phyloP scores from a whole-genome alignment of 2,888 invertebrate species.

The Eristalis intricaria region DNA sequence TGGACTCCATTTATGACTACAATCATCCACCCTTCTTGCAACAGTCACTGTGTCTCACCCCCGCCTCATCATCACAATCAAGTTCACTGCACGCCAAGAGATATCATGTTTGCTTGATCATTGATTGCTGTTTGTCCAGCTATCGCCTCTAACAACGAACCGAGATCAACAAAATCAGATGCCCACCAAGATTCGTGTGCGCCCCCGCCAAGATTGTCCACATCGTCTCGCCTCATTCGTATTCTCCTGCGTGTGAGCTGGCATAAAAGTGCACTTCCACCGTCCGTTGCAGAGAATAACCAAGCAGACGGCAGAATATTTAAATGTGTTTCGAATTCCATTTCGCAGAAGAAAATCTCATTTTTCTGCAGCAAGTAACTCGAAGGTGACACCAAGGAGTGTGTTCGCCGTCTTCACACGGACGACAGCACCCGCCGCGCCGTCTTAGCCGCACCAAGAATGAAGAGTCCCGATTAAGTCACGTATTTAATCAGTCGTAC shows the following conservation, averaged over 20 bases:
- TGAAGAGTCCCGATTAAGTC: constrained; percentile 77
- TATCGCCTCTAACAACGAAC: neutral
- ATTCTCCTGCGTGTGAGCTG: constrained; percentile 43
- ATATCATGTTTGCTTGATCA: constrained; percentile 23
- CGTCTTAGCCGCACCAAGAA: constrained; percentile 24
- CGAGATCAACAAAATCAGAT: constrained; percentile 23
- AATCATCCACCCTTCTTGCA: neutral
- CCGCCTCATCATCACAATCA: neutral
- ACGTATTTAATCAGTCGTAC: constrained; percentile 80
- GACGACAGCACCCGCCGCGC: constrained; percentile 22
- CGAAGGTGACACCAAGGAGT: constrained; percentile 26
- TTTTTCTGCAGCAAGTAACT: constrained; percentile 18
- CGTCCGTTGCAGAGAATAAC: constrained; percentile 34
- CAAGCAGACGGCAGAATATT: constrained; percentile 48
- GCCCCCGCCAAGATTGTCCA: constrained; percentile 11
- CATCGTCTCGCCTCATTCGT: constrained; percentile 42
- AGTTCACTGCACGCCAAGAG: constrained; percentile 23
- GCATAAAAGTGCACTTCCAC: constrained; percentile 56
- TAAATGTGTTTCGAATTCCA: constrained; percentile 48
- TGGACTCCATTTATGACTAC: no score
- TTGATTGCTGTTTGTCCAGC: constrained; percentile 61
- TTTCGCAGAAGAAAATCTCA: constrained; percentile 32
- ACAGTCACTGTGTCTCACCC: neutral
- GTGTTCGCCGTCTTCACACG: constrained; percentile 46
- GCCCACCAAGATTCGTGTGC: constrained; percentile 8